These are phyloP conservation scores for Drosophila nigricruria DNA, from an alignment of 2,888 invertebrate species.

Conservation along the genomic window DNA sequence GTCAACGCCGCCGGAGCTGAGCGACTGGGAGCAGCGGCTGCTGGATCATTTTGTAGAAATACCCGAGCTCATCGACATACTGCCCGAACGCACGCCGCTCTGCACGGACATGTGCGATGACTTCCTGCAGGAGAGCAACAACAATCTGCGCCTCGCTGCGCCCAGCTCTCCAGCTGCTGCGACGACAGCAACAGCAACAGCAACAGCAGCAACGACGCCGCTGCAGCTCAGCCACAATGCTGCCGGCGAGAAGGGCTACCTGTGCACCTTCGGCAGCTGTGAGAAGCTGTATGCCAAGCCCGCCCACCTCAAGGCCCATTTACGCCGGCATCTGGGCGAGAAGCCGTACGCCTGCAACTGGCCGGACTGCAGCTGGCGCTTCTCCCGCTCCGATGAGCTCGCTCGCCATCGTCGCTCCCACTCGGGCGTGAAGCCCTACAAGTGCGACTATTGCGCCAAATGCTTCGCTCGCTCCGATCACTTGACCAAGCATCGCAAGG, in stretches of 20 bases:
- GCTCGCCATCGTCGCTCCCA: slow-evolving; percentile 97
- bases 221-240: slow-evolving; percentile 81
- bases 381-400: slow-evolving; percentile 97
- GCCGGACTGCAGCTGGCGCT: slow-evolving; percentile 95
- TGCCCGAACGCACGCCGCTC: slow-evolving; percentile 87
- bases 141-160: slow-evolving; percentile 75
- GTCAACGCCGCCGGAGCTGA: slow-evolving; percentile 65
- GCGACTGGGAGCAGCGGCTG: slow-evolving; percentile 84
- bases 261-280: slow-evolving; percentile 90
- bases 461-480: slow-evolving; percentile 97
- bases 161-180: slow-evolving; percentile 63
- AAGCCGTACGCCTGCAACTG: slow-evolving; percentile 91
- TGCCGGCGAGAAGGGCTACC: slow-evolving; percentile 87
- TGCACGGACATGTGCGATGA: slow-evolving; percentile 87
- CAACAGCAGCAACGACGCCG: background rate
- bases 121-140: slow-evolving; percentile 86
- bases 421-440: slow-evolving; percentile 97
- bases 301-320: slow-evolving; percentile 95
- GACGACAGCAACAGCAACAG: background rate
- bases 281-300: slow-evolving; percentile 95
- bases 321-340: slow-evolving; percentile 93
- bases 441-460: slow-evolving; percentile 94
- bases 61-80: slow-evolving; percentile 82
- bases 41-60: slow-evolving; percentile 84
- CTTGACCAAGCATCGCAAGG: slow-evolving; percentile 95